These are phyloP conservation scores for Pardosa pseudoannulata DNA, from an alignment of 2,888 invertebrate genomes.

Conservation along the genomic window DNA sequence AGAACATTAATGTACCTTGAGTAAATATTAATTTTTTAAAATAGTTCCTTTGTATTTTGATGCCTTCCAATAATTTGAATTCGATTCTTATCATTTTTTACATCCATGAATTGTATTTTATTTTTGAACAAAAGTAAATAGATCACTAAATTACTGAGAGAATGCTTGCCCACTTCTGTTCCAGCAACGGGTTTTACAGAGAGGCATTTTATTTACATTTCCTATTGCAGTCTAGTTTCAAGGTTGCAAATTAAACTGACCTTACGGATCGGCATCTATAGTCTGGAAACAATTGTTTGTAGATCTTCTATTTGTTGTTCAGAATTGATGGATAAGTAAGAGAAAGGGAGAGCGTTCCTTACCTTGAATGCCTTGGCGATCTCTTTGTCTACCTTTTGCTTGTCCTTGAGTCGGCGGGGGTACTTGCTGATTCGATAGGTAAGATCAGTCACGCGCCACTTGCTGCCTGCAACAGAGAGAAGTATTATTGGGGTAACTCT, in stretches of 20 bases:
- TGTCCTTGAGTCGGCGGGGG: constrained; percentile 82
- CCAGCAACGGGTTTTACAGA: no score
- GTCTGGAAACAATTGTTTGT: background rate
- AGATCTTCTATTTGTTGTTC: constrained; percentile 1
- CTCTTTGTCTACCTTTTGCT: constrained; percentile 83
- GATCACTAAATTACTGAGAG: no score
- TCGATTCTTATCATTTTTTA: no score
- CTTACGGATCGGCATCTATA: background rate
- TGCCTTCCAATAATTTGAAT: no score
- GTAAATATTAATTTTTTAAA: no score
- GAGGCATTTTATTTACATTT: no score
- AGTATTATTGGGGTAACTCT: background rate
- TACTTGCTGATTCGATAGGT: constrained; percentile 94
- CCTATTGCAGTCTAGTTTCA: background rate
- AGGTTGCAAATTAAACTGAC: background rate
- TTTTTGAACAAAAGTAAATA: no score
- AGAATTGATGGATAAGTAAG: background rate
- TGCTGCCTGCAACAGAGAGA: constrained; percentile 83
- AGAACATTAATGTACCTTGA: no score
- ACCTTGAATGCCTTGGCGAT: constrained; percentile 86
- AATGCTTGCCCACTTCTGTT: no score
- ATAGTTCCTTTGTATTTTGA: no score
- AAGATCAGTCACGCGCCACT: constrained; percentile 93
- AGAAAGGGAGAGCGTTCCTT: background rate
- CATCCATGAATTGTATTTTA: no score